Evolutionary conservation across 2,113 vertebrate genomes (phyloP), one percentile per base, ranked within the genome.

Genomic region (Halichoeres trimaculatus): DNA sequence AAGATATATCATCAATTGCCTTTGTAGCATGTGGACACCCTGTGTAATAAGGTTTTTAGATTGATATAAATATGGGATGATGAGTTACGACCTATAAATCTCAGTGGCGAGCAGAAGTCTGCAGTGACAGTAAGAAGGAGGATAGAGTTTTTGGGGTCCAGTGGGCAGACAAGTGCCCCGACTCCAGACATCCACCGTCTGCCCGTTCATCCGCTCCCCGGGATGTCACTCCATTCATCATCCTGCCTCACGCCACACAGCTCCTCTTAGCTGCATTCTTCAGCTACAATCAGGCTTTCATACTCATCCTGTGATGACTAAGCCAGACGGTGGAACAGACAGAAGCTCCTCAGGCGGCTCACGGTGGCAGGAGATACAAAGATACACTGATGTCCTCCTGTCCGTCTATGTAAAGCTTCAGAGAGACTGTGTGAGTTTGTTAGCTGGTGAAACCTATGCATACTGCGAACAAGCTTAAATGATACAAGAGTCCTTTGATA

Each of bases 151-250:
- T 53, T 54, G 56, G 71, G 61, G 24, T 76, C 53, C 74, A 54
- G 57, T 50, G 53, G 45, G 55, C 45, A 70, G 65, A 84, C 56
- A 35, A 76, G 65, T 81, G 61, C 77, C 85, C 78, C 63, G 20
- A 59, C 69, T 88, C 71, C 74, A 81, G 73, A 88, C 84, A 68
- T 83, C 53, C 36, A 77, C 43, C 23, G 73, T 80, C 70, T 80
- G 77, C 78, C 69, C 40, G 40, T 61, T 84, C 81, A 79, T 72
- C 82, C 75, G 57, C 71, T 84, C 79, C 70, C 78, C 70, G 30
- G 76, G 80, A 85, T 85, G 85, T 90, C 89, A 91, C 85, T 89
- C 76, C 86, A 91, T 92, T 75, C 77, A 92, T 93, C 91, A 93
- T 89, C 65, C 55, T 1, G 4, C 80, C 45, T 70, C 86, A 78